Evolutionary conservation across 2,888 invertebrate genomes (phyloP).

Genomic region (Parnassius orleans): DNA sequence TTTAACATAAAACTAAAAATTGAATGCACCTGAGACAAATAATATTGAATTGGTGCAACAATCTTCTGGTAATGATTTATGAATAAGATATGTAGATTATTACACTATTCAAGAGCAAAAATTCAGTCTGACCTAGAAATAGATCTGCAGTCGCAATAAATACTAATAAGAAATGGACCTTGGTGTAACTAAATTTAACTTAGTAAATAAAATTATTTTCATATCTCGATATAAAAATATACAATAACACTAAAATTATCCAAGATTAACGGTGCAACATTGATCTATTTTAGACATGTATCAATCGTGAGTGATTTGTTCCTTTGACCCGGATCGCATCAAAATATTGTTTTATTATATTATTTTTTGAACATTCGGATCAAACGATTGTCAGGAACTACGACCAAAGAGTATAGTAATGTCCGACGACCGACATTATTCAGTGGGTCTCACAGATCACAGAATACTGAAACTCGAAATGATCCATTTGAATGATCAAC

Average conservation of each 20-base stretch:
- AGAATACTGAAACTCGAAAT: too few species aligned
- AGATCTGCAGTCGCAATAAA: slow-evolving; percentile 37
- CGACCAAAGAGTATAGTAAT: too few species aligned
- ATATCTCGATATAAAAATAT: slow-evolving; percentile 68
- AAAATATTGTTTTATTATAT: too few species aligned
- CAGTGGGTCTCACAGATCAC: too few species aligned
- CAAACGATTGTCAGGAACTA: too few species aligned
- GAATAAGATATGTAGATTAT: slow-evolving; percentile 2
- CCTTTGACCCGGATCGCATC: too few species aligned
- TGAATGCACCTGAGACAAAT: not conserved
- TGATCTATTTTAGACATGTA: slow-evolving; percentile 40
- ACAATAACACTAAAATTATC: slow-evolving; percentile 72
- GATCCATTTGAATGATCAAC: too few species aligned
- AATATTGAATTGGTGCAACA: not conserved
- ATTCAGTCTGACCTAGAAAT: slow-evolving; percentile 33
- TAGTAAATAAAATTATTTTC: slow-evolving; percentile 51
- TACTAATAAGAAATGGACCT: slow-evolving; percentile 49
- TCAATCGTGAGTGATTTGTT: too few species aligned
- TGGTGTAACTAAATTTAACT: slow-evolving; percentile 43
- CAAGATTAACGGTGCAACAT: slow-evolving; percentile 67
- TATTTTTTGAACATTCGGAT: too few species aligned
- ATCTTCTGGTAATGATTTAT: not conserved
- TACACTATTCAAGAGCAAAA: slow-evolving; percentile 28
- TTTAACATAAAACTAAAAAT: not conserved
- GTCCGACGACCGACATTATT: too few species aligned